Conservation (phyloP, 1,140 invertebrate genomes). For the Leptinotarsa undecemlineata region DNA sequence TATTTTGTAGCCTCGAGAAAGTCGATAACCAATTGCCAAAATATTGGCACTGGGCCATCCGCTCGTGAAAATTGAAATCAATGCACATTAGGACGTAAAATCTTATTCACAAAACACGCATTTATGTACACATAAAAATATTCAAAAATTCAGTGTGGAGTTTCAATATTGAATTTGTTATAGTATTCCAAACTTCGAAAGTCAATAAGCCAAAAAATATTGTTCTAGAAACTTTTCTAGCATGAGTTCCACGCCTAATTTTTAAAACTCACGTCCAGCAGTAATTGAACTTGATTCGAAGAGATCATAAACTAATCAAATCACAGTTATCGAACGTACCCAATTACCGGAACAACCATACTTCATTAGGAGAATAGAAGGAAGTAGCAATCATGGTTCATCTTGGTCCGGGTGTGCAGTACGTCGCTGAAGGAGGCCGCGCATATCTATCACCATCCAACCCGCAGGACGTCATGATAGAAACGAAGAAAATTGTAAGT, state of each 20-base stretch:
- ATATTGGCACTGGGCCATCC: too few species aligned
- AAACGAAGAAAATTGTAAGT: constrained; percentile 49
- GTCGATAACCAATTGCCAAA: too few species aligned
- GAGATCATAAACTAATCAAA: background rate
- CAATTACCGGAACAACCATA: background rate
- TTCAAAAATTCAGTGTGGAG: too few species aligned
- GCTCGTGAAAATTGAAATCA: too few species aligned
- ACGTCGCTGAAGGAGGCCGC: constrained; percentile 44
- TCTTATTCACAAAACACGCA: too few species aligned
- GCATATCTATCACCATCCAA: constrained; percentile 37
- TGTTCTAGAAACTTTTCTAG: too few species aligned
- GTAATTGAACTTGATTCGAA: background rate
- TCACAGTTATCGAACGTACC: background rate
- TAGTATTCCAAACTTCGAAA: too few species aligned
- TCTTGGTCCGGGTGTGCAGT: constrained; percentile 47
- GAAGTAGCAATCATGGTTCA: constrained; percentile 43
- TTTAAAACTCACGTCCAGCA: background rate
- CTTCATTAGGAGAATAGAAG: background rate
- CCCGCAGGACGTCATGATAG: constrained; percentile 44
- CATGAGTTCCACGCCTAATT: background rate
- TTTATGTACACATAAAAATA: too few species aligned
- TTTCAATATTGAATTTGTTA: too few species aligned
- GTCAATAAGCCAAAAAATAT: too few species aligned
- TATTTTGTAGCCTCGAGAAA: too few species aligned
- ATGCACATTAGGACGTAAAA: too few species aligned